Evolutionary conservation across 2,113 vertebrate genomes (phyloP).

Genomic region (Paramisgurnus dabryanus): DNA sequence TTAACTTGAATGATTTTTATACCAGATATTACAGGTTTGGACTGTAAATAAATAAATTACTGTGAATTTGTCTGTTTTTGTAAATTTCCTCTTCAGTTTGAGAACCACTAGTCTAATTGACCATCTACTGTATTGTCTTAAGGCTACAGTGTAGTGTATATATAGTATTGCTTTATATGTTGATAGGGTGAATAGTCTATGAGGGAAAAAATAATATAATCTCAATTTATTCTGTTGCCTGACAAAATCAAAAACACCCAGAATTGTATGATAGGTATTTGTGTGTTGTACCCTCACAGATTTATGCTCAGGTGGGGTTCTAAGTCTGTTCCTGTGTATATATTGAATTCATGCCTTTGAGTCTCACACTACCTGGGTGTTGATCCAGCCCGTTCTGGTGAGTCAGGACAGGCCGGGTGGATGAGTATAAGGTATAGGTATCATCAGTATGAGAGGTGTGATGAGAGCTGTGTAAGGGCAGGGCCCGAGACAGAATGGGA

Average conservation of each 20-base stretch:
- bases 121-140: too few species aligned
- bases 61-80: too few species aligned
- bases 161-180: background rate
- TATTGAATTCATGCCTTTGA: background rate
- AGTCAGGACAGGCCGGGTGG: constrained; percentile 51
- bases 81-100: too few species aligned
- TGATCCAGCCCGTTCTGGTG: constrained; percentile 52
- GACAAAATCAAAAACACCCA: background rate
- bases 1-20: background rate
- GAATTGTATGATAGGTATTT: background rate
- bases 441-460: constrained; percentile 72
- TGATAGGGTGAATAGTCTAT: background rate
- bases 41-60: background rate
- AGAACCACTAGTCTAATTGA: background rate
- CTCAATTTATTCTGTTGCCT: background rate
- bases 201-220: background rate
- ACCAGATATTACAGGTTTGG: background rate
- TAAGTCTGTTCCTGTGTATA: background rate
- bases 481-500: constrained; percentile 73
- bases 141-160: background rate
- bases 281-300: background rate
- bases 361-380: constrained; percentile 52
- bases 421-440: constrained; percentile 67
- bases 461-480: constrained; percentile 50
- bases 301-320: background rate